phyloP scores from a whole-genome alignment of 2,888 invertebrate species.

The Protodeltote pygarga region DNA sequence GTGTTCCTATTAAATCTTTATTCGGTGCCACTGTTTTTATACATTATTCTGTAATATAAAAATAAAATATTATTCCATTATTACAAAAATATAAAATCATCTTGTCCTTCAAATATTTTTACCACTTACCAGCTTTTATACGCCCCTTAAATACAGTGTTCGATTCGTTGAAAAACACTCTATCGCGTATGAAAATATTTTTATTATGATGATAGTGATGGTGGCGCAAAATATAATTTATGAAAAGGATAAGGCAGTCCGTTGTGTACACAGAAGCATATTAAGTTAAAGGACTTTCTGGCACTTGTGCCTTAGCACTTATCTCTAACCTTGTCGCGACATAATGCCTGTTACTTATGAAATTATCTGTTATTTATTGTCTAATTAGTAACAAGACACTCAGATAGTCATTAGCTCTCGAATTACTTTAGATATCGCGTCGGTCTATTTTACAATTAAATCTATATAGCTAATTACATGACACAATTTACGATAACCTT shows the following conservation, averaged over 20 bases:
- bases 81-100: no score
- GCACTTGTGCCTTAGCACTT: slow-evolving; percentile 13
- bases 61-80: no score
- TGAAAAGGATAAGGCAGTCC: slow-evolving; percentile 13
- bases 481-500: neutral
- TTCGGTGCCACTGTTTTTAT: slow-evolving; percentile 17
- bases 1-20: slow-evolving; percentile 42
- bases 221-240: slow-evolving; percentile 26
- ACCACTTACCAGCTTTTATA: slow-evolving; percentile 20
- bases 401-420: slow-evolving; percentile 11
- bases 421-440: slow-evolving; percentile 6
- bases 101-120: slow-evolving; percentile 18
- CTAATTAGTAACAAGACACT: slow-evolving; percentile 5
- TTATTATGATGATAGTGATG: slow-evolving; percentile 16
- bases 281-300: slow-evolving; percentile 7
- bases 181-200: slow-evolving; percentile 21
- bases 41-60: slow-evolving; percentile 6
- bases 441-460: neutral
- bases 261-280: slow-evolving; percentile 15
- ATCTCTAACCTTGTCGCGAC: slow-evolving; percentile 30
- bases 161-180: slow-evolving; percentile 14
- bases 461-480: slow-evolving; percentile 1
- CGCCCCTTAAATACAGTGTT: slow-evolving; percentile 17
- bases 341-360: slow-evolving; percentile 17
- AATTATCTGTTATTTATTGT: slow-evolving; percentile 33